Evolutionary conservation across 2,797 vertebrate genomes (phyloP).

Genomic region (Pempheris klunzingeri): DNA sequence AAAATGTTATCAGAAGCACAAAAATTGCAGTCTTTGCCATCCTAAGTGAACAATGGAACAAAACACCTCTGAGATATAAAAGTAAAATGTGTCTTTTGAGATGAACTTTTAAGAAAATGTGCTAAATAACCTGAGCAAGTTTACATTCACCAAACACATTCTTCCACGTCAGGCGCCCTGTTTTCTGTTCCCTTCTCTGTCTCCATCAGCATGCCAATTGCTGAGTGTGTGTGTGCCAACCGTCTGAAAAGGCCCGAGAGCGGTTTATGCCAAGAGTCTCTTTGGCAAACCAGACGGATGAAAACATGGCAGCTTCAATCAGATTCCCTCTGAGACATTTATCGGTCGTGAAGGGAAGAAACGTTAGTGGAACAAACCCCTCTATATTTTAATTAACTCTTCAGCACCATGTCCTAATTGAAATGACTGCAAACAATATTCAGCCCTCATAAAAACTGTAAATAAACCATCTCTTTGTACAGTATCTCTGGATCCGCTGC

Average conservation of each 20-base stretch:
- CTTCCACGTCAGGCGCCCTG: conserved; percentile 26
- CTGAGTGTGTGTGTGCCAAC: conserved; percentile 69
- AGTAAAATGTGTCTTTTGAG: neutral
- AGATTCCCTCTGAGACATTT: conserved; percentile 61
- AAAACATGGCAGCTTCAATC: conserved; percentile 74
- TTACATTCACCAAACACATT: conserved; percentile 24
- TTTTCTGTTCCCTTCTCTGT: conserved; percentile 59
- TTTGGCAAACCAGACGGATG: conserved; percentile 74
- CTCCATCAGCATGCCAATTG: conserved; percentile 72
- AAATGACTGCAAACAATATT: conserved; percentile 40
- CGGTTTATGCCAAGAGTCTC: conserved; percentile 76
- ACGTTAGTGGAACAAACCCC: conserved; percentile 33
- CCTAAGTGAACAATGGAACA: neutral
- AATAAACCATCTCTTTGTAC: neutral
- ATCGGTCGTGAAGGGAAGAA: conserved; percentile 60
- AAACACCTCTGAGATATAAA: neutral
- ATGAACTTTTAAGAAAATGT: neutral
- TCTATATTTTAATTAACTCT: conserved; percentile 50
- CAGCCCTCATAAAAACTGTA: conserved; percentile 3
- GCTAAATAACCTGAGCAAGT: neutral
- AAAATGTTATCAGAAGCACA: neutral
- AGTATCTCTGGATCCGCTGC: conserved; percentile 9
- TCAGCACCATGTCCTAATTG: conserved; percentile 24
- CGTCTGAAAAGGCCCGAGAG: conserved; percentile 75
- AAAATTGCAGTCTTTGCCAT: neutral